These are phyloP conservation scores for Apodemus sylvaticus DNA, from an alignment of 2,113 vertebrate genomes.

Conservation along the genomic window DNA sequence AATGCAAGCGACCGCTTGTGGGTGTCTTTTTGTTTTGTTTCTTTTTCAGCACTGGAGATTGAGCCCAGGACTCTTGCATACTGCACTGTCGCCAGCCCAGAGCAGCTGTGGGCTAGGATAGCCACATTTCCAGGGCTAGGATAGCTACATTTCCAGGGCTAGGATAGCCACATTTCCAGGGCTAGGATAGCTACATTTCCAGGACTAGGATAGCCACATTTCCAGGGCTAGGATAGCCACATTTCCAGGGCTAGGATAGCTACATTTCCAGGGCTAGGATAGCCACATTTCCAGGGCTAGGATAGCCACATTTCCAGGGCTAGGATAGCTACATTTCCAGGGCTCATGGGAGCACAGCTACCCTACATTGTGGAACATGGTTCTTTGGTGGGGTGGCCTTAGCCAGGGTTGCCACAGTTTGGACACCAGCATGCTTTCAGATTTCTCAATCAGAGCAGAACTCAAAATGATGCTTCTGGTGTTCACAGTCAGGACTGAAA, in stretches of 20 bases:
- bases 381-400: not conserved
- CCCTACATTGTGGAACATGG: not conserved
- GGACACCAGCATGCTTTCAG: not conserved
- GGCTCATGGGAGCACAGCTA: not conserved
- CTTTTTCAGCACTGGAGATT: not conserved
- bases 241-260: too few relatives aligned
- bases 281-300: too few relatives aligned
- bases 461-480: not conserved
- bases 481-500: not conserved
- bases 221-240: too few relatives aligned
- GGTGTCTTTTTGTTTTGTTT: not conserved
- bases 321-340: not conserved
- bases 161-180: too few relatives aligned
- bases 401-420: not conserved
- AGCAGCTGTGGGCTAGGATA: not conserved
- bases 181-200: too few relatives aligned
- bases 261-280: too few relatives aligned
- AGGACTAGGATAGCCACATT: too few relatives aligned
- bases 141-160: too few relatives aligned
- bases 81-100: not conserved
- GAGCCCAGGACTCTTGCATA: not conserved
- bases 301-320: too few relatives aligned
- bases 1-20: not conserved
- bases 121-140: too few relatives aligned
- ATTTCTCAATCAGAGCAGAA: not conserved